phyloP scores from a whole-genome alignment of 2,888 invertebrate genomes.

The Smittia aterrima region DNA sequence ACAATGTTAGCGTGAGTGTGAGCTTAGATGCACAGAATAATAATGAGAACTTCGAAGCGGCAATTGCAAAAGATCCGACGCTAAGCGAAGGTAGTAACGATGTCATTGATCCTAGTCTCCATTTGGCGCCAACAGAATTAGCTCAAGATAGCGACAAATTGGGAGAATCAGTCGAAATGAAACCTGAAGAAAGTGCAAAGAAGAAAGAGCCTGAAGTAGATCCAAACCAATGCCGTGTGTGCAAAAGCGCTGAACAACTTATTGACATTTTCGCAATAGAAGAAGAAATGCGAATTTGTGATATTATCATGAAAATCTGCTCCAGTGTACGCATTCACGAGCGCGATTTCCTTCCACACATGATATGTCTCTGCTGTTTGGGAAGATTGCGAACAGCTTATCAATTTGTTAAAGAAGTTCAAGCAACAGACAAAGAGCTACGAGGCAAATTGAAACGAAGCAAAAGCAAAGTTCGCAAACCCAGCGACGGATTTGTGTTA shows the following conservation, averaged over 20 bases:
- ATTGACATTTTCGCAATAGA: conserved; percentile 49
- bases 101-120: neutral
- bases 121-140: neutral
- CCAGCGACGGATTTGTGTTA: conserved; percentile 50
- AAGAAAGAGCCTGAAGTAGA: conserved; percentile 46
- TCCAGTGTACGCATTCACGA: conserved; percentile 51
- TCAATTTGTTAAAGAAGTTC: conserved; percentile 51
- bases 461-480: conserved; percentile 51
- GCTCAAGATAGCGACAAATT: no score
- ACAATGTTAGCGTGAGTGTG: neutral
- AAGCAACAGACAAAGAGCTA: conserved; percentile 51
- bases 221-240: conserved; percentile 52
- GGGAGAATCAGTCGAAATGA: neutral
- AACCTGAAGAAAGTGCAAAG: conserved; percentile 10
- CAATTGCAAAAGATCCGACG: neutral
- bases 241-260: conserved; percentile 49
- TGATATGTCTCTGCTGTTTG: conserved; percentile 51
- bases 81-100: neutral
- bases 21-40: conserved; percentile 30
- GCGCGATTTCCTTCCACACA: conserved; percentile 54
- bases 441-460: conserved; percentile 52
- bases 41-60: neutral
- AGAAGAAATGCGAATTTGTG: conserved; percentile 49
- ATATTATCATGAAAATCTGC: conserved; percentile 52
- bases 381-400: conserved; percentile 52